These are phyloP conservation scores for Bos taurus DNA, from an alignment of 2,113 vertebrate genomes.

Conservation along the genomic window DNA sequence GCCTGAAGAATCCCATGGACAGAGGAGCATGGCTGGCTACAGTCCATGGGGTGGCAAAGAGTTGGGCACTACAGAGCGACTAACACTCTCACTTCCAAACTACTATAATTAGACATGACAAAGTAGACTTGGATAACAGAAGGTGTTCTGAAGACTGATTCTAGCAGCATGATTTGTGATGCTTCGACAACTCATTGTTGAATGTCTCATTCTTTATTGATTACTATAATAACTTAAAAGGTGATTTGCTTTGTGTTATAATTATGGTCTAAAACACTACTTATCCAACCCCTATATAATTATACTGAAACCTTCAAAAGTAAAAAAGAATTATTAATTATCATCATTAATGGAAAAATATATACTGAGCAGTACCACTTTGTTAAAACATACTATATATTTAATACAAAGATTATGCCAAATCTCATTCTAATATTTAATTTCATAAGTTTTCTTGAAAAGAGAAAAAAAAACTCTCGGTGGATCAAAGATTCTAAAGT, in stretches of 20 bases:
- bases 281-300: background rate
- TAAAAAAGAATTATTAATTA: background rate
- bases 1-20: background rate
- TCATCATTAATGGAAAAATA: background rate
- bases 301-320: background rate
- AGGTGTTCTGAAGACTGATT: conserved; percentile 27
- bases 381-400: background rate
- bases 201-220: conserved; percentile 15
- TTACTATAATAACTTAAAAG: background rate
- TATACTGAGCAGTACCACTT: background rate
- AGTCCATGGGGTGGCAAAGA: background rate
- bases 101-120: background rate
- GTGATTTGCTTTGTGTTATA: background rate
- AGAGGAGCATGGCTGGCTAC: background rate
- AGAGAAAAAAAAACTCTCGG: background rate
- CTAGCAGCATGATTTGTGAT: conserved; percentile 23
- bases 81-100: background rate
- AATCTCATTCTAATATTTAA: background rate
- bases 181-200: conserved; percentile 37
- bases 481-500: conserved; percentile 4
- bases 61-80: background rate
- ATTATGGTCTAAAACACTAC: background rate
- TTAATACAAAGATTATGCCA: background rate
- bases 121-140: background rate
- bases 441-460: background rate